These are phyloP conservation scores for Oreochromis tanganicae DNA, from an alignment of 2,113 vertebrate genomes.

Conservation along the genomic window DNA sequence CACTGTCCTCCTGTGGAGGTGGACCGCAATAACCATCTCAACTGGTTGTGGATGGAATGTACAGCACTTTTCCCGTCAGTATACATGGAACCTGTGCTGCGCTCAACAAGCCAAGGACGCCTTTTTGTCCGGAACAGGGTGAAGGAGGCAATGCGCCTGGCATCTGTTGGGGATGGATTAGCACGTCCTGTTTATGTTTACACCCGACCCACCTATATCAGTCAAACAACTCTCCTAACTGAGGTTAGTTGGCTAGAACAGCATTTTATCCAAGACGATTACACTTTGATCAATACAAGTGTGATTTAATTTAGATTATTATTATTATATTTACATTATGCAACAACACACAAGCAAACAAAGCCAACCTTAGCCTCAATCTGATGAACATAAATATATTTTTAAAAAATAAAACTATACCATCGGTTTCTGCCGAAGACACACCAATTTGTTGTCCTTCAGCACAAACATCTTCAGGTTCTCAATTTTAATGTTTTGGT, in stretches of 20 bases:
- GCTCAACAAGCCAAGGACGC: conserved; percentile 59
- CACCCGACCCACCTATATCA: conserved; percentile 74
- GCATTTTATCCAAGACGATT: background rate
- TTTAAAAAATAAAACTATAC: background rate
- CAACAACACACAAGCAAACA: background rate
- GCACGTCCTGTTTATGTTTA: conserved; percentile 77
- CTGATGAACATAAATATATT: background rate
- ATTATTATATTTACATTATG: background rate
- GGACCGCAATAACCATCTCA: conserved; percentile 72
- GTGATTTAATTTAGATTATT: background rate
- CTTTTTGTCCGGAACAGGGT: conserved; percentile 75
- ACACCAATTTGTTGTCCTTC: background rate
- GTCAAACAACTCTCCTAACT: conserved; percentile 56
- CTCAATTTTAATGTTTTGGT: background rate
- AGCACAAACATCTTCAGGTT: background rate
- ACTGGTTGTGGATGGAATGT: conserved; percentile 79
- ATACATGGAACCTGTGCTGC: conserved; percentile 65
- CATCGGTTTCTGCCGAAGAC: background rate
- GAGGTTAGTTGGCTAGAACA: conserved; percentile 61
- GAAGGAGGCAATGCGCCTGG: conserved; percentile 73
- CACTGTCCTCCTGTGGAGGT: conserved; percentile 71
- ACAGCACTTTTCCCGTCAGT: conserved; percentile 78
- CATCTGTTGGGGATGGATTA: conserved; percentile 61
- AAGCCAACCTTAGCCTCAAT: background rate
- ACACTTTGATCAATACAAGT: background rate